These are phyloP conservation scores for Pelodiscus sinensis DNA, from an alignment of 2,113 vertebrate genomes.

Conservation along the genomic window DNA sequence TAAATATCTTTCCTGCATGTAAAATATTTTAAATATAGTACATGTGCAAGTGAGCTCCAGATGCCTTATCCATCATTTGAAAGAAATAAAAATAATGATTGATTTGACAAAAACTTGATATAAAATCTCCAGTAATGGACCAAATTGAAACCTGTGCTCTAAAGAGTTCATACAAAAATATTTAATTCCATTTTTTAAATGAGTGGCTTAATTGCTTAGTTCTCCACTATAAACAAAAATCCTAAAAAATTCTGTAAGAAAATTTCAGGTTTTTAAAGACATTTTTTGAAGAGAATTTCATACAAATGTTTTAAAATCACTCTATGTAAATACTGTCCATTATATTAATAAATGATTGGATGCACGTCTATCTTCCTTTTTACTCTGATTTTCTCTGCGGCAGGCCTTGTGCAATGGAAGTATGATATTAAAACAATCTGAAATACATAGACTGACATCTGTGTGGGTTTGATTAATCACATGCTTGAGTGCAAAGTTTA, in stretches of 20 bases:
- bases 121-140: conserved; percentile 1
- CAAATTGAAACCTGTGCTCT: background rate
- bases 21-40: conserved; percentile 44
- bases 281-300: background rate
- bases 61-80: conserved; percentile 5
- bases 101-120: conserved; percentile 17
- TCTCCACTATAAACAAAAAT: background rate
- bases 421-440: background rate
- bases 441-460: background rate
- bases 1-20: background rate
- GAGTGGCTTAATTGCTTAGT: background rate
- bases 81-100: conserved; percentile 47
- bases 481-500: conserved; percentile 54
- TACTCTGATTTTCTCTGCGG: background rate
- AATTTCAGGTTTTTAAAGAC: background rate
- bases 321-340: background rate
- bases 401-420: background rate
- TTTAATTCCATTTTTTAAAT: background rate
- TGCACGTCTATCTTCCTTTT: background rate
- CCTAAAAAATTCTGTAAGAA: background rate
- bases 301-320: background rate
- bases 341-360: background rate
- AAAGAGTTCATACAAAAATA: background rate
- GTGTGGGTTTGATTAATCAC: conserved; percentile 46
- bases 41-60: background rate